Conservation (phyloP, 2,888 invertebrate genomes). For the Tachina fera region DNA sequence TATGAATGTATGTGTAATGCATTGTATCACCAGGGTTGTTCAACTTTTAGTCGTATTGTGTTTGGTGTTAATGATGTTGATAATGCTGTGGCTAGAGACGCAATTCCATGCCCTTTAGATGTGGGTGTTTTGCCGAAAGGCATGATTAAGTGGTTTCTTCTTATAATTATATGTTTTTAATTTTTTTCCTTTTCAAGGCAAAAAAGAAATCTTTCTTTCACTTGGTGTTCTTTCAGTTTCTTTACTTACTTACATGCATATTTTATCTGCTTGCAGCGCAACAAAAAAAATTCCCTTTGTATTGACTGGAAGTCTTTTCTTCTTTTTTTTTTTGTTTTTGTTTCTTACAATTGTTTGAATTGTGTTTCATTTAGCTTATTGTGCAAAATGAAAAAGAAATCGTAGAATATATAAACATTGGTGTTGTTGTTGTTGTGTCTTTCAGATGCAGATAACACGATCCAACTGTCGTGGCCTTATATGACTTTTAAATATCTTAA, state of each 20-base stretch:
- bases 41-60: constrained; percentile 56
- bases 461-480: constrained; percentile 51
- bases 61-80: constrained; percentile 68
- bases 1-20: neutral
- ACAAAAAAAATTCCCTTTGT: constrained; percentile 34
- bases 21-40: constrained; percentile 66
- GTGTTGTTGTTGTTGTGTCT: constrained; percentile 25
- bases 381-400: constrained; percentile 43
- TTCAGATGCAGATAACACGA: constrained; percentile 65
- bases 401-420: neutral
- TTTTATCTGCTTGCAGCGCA: constrained; percentile 42
- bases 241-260: constrained; percentile 18
- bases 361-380: constrained; percentile 61
- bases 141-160: constrained; percentile 70
- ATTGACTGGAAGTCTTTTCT: constrained; percentile 42
- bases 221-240: neutral
- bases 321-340: constrained; percentile 35
- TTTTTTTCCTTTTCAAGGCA: constrained; percentile 61
- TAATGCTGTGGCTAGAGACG: constrained; percentile 67
- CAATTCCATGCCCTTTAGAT: constrained; percentile 60
- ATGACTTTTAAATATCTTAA: constrained; percentile 26
- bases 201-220: constrained; percentile 26
- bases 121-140: constrained; percentile 67
- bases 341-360: constrained; percentile 49
- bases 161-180: constrained; percentile 58